Evolutionary conservation across 1,140 invertebrate genomes (phyloP).

Genomic region (Drosophila bipectinata): DNA sequence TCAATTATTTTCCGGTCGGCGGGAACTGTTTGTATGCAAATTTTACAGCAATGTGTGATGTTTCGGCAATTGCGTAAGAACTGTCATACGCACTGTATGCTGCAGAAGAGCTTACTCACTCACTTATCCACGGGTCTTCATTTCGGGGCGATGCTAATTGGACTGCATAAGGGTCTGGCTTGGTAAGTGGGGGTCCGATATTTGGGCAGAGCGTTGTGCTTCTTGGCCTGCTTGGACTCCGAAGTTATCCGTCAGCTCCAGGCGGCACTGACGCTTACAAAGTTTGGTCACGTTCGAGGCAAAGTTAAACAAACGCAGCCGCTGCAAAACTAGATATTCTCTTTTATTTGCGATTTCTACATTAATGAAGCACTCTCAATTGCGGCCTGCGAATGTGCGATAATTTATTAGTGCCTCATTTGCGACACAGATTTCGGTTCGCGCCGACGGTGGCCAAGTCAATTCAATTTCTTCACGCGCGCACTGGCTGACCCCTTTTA

Average conservation of each 20-base stretch:
- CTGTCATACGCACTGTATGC: slow-evolving; percentile 39
- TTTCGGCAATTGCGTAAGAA: slow-evolving; percentile 67
- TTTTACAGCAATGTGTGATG: slow-evolving; percentile 27
- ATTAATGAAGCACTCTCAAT: slow-evolving; percentile 58
- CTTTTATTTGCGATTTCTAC: slow-evolving; percentile 52
- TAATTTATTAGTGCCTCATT: slow-evolving; percentile 76
- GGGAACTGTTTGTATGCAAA: slow-evolving; percentile 60
- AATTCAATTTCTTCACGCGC: slow-evolving; percentile 55
- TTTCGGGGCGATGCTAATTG: slow-evolving; percentile 62
- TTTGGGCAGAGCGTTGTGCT: slow-evolving; percentile 25
- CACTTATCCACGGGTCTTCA: slow-evolving; percentile 34
- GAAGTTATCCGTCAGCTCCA: too few relatives aligned
- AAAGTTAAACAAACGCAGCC: slow-evolving; percentile 46
- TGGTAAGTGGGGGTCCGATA: slow-evolving; percentile 17
- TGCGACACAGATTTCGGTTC: slow-evolving; percentile 58
- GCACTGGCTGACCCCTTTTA: slow-evolving; percentile 41
- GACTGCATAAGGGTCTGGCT: slow-evolving; percentile 43
- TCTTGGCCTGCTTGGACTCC: slow-evolving; percentile 24
- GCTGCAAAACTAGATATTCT: slow-evolving; percentile 70
- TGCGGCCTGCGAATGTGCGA: slow-evolving; percentile 58
- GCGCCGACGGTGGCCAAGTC: slow-evolving; percentile 32
- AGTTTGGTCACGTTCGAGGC: slow-evolving; percentile 73
- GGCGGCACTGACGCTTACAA: slow-evolving; percentile 38
- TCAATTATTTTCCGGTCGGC: slow-evolving; percentile 72
- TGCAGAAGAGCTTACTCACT: slow-evolving; percentile 29